Base-by-base conservation (phyloP, 1,140 invertebrate species). In the Drosophila sp. region DNA sequence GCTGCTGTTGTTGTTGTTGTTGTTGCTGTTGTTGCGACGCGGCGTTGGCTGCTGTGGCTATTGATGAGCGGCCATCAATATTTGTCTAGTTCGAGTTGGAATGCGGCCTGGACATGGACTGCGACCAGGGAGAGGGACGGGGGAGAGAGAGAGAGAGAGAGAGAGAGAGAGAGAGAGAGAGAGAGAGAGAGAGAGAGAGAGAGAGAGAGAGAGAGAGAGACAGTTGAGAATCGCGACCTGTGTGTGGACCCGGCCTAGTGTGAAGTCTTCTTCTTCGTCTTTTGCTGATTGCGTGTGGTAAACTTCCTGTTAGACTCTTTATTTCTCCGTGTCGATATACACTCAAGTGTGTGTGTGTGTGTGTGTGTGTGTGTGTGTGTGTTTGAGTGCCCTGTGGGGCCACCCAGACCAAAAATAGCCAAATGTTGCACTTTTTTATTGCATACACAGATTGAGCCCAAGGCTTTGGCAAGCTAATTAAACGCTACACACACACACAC, bases 1-100 rank as follows among this genome's bases (percentile, higher is more conserved):
- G 73, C 25, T 71, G 53, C 6, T 51, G 57, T 16, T 53, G 54
- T 21, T 54, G 73, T 32, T 59, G 45, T 38, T 50, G 45, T 51
- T 53, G 69, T 58, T 58, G 80, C 27, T 65, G 64, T 53, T 71
- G 78, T 59, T 64, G 80, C 50, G 5, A 14, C 32, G 53, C 38
- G 18, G 45, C 59, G 29, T 45, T 8, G 6, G 67, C 51, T 67
- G 80, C 78, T 69, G 78, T 59, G 72, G 69, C 82, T 87, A 87
- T 87, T 87, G 82, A 87, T 87, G 82, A 87, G 83, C 83, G 79
- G 83, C 83, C 83, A 87, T 87, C 83, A 87, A 87, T 87, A 87
- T 87, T 89, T 87, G 83, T 87, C 83, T 87, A 87, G 82, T 87
- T 87, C 67, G 83, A 72, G 83, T 69, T 87, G 83, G 83, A 87